Percentiles rank a stretch among this genome's conserved stretches.
phyloP scores from a whole-genome alignment of 2,888 invertebrate genomes.

The Cataglyphis albicans region DNA sequence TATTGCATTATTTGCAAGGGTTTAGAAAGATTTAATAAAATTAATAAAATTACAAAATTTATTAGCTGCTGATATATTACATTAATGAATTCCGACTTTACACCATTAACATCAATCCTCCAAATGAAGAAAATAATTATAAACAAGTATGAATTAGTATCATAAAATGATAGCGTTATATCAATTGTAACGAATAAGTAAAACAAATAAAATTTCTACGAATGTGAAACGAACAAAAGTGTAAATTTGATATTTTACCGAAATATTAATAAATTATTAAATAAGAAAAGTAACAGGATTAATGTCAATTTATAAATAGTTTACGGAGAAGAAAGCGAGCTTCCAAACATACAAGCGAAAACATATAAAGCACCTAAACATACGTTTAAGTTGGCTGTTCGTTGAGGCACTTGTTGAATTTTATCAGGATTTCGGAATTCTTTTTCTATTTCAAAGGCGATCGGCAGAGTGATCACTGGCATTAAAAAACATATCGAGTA shows the following conservation, averaged over 20 bases:
- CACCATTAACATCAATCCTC: not conserved
- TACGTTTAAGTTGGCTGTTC: constrained; percentile 96
- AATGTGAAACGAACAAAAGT: not conserved
- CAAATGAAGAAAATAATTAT: not conserved
- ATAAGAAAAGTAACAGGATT: constrained; percentile 13
- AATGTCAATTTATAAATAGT: constrained; percentile 40
- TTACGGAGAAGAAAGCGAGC: constrained; percentile 83
- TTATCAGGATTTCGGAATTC: constrained; percentile 93
- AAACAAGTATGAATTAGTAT: not conserved
- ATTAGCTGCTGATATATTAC: not conserved
- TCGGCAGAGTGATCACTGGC: constrained; percentile 94
- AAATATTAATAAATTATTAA: not conserved
- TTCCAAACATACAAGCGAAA: constrained; percentile 89
- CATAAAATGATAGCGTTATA: not conserved
- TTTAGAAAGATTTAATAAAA: not conserved
- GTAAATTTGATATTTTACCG: not conserved
- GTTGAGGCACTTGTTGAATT: constrained; percentile 93
- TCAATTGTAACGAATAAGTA: not conserved
- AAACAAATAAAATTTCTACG: not conserved
- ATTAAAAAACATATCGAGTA: constrained; percentile 95
- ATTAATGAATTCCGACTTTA: not conserved
- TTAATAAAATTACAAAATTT: constrained; percentile 21
- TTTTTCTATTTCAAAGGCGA: constrained; percentile 96
- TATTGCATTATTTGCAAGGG: not conserved
- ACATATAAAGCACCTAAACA: constrained; percentile 96